Evolutionary conservation across 1,140 invertebrate genomes (phyloP).

Genomic region (Acromyrmex echinatior): DNA sequence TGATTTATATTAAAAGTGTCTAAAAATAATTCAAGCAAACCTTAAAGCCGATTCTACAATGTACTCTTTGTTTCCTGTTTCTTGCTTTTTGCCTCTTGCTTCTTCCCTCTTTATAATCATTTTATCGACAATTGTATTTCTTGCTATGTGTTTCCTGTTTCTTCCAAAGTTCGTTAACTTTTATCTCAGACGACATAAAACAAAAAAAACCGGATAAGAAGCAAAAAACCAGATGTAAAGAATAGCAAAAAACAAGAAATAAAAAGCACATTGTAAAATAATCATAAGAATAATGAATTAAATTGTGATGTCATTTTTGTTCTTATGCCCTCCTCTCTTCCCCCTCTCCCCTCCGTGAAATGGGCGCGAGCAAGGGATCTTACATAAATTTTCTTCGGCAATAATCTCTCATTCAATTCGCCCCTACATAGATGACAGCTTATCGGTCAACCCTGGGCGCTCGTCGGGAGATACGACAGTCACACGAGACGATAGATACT

Average conservation of each 20-base stretch:
- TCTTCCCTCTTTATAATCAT: too few species aligned
- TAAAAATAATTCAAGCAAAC: not conserved
- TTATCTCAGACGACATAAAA: too few species aligned
- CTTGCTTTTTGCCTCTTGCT: too few species aligned
- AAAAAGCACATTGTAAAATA: too few species aligned
- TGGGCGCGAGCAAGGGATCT: not conserved
- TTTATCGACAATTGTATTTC: too few species aligned
- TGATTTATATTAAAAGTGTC: not conserved
- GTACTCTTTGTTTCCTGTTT: too few species aligned
- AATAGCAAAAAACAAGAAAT: too few species aligned
- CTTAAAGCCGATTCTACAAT: too few species aligned
- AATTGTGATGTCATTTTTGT: not conserved
- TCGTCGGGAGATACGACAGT: slow-evolving; percentile 49
- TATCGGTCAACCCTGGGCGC: slow-evolving; percentile 17
- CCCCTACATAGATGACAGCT: slow-evolving; percentile 45
- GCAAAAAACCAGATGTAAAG: too few species aligned
- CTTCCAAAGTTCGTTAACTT: too few species aligned
- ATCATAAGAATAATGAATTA: not conserved
- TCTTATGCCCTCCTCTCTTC: not conserved
- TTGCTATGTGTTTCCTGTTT: too few species aligned
- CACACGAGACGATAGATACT: slow-evolving; percentile 69
- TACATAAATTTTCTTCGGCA: slow-evolving; percentile 2
- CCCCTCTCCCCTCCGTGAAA: not conserved
- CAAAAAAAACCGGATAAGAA: too few species aligned
- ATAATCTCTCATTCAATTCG: slow-evolving; percentile 19